Base-by-base conservation (phyloP, 2,888 invertebrate species). In the Hyposoter dolosus region DNA sequence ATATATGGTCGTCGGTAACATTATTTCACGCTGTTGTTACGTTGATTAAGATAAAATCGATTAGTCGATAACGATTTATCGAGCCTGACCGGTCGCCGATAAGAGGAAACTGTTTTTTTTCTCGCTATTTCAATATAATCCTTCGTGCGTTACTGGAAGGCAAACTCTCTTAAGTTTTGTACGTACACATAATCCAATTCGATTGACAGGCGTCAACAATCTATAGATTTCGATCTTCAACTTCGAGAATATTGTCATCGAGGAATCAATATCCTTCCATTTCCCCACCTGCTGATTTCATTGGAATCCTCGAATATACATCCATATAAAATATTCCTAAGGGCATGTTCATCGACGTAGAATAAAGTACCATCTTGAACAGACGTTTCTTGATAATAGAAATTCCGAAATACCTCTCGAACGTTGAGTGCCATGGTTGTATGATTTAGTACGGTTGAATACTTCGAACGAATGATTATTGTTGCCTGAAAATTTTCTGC, bases 51-150 rank as follows among this genome's bases (percentile, higher is more conserved):
- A 71, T 23, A n/a, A 3, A 77, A 84, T 84, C 66, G 74, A 84
- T 77, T 77, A 40, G 50, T 47, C 47, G 63, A 72, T 72, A 82
- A 82, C 77, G 66, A 77, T 84, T 81, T 68, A 77, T 82, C 43
- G 82, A 50, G 76, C 63, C n/a, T 50, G 71, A 71, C 71, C 40
- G 28, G 19, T 45, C 43, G 32, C 10, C 45, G 32, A 76, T 76
- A 82, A 60, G 60, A 60, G 47, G 1, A 47, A 45, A 69, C 23
- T 47, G 43, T 60, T 45, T 45, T 60, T 45, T 69, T 68, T 66
- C 17, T 63, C 28, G 15, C 56, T n/a, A 56, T 60, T 12, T 72
- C n/a, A 60, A 71, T 72, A 40, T 40, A 82, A 76, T 63, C 63
- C 47, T 50, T n/a, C 43, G 28, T 43, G 68, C 40, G 32, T 72